Conservation (phyloP, 1,140 invertebrate species). For the Drosophila quadrilineata region DNA sequence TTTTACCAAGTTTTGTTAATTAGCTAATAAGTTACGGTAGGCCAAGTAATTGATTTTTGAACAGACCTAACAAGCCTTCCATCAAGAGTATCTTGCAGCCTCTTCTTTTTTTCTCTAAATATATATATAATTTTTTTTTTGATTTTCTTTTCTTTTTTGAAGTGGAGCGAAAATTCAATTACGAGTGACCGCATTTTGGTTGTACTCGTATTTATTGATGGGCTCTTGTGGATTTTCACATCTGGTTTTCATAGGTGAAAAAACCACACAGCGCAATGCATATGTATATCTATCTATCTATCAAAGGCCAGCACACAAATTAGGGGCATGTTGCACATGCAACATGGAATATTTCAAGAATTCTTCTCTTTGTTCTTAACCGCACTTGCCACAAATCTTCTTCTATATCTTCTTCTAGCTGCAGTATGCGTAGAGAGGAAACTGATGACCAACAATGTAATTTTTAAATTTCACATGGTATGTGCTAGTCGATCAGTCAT, state of each 20-base stretch:
- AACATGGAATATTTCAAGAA: constrained; percentile 16
- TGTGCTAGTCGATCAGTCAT: too few relatives aligned
- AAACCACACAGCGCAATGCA: constrained; percentile 18
- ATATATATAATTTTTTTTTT: too few relatives aligned
- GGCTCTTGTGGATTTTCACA: constrained; percentile 27
- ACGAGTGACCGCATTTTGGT: constrained; percentile 24
- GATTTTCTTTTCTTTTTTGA: too few relatives aligned
- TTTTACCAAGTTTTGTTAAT: constrained; percentile 27
- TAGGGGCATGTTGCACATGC: constrained; percentile 13
- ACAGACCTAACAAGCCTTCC: background rate
- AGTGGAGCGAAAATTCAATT: constrained; percentile 58
- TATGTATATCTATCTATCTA: constrained; percentile 13
- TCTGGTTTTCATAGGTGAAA: constrained; percentile 54
- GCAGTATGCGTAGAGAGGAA: too few relatives aligned
- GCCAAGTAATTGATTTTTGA: constrained; percentile 35
- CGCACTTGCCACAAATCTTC: too few relatives aligned
- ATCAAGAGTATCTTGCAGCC: background rate
- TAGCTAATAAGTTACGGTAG: constrained; percentile 33
- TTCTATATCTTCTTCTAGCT: too few relatives aligned
- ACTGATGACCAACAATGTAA: too few relatives aligned
- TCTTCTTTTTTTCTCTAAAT: too few relatives aligned
- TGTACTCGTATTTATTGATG: constrained; percentile 39
- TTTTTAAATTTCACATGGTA: too few relatives aligned
- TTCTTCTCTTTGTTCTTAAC: constrained; percentile 57
- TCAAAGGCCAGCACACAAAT: constrained; percentile 25